Base-by-base conservation (phyloP, 2,888 invertebrate genomes). In the Dicyrtoma fusca region DNA sequence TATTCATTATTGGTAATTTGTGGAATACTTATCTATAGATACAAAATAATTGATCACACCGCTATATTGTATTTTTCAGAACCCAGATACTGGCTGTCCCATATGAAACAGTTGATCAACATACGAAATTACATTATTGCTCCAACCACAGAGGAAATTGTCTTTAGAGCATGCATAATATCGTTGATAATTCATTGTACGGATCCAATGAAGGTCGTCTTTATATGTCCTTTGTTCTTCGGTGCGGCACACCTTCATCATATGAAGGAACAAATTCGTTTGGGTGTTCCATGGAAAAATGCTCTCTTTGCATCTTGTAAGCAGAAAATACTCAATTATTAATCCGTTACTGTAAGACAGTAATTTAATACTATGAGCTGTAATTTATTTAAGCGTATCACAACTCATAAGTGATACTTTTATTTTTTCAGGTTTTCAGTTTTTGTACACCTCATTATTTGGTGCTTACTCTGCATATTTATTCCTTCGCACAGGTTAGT, bases 171-270 rank as follows among this genome's bases (percentile, higher is more conserved):
- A 0, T 97, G 96, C 82, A 96, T 97, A 94, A 86, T 97, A 84
- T 95, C 97, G 4, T 83, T 97, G 51, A 86, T 97, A 53, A 84
- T 95, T 78, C 93, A 95, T 82, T 92, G 92, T 82, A 89, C 94
- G 80, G 85, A 88, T 26, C 91, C 92, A 0, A 84, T 88, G 44
- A 88, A 87, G 73, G 91, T 94, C 23, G 89, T 96, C 59, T 90
- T 95, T 81, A 86, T 94, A 75, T 92, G 92, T 77, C 95, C 97
- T 0, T 83, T 97, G 23, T 92, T 97, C 81, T 97, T 97, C 85
- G 97, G 97, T 57, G 89, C 85, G 89, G 96, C 95, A 65, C 96
- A 97, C 85, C 90, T 95, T 81, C 96, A 97, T 85, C 96, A 96
- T 82, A 89, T 95, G 84, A 86, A 90, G 78, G 95, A 95, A 83